phyloP scores from a whole-genome alignment of 2,113 vertebrate species.

The Ia io region DNA sequence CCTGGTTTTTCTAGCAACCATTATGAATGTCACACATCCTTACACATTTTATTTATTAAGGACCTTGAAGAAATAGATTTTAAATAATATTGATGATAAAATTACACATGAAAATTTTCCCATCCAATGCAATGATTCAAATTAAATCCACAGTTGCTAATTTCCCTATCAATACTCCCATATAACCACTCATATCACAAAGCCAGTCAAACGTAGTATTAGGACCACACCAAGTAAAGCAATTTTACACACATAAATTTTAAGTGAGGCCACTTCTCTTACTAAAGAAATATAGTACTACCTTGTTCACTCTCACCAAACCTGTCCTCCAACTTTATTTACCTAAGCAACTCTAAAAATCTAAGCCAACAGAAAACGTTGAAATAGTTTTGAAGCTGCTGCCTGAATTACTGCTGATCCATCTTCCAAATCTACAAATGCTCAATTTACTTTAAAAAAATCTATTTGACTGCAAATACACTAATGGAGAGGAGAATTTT shows the following conservation, averaged over 20 bases:
- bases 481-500: constrained; percentile 20
- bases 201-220: background rate
- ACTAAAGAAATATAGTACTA: background rate
- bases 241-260: background rate
- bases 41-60: constrained; percentile 28
- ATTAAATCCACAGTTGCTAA: constrained; percentile 19
- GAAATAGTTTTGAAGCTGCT: constrained; percentile 19
- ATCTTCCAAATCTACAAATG: constrained; percentile 14
- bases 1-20: constrained; percentile 41
- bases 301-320: background rate
- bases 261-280: background rate
- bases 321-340: background rate
- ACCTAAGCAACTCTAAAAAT: background rate
- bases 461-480: background rate
- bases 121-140: constrained; percentile 27
- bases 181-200: background rate
- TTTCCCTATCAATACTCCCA: background rate
- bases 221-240: background rate
- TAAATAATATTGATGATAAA: constrained; percentile 20
- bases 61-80: constrained; percentile 9
- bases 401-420: background rate
- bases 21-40: background rate
- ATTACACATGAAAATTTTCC: background rate
- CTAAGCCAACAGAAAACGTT: background rate
- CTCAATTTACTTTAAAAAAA: constrained; percentile 36